Conservation (phyloP, 2,797 vertebrate species). For the Dipus sagitta region DNA sequence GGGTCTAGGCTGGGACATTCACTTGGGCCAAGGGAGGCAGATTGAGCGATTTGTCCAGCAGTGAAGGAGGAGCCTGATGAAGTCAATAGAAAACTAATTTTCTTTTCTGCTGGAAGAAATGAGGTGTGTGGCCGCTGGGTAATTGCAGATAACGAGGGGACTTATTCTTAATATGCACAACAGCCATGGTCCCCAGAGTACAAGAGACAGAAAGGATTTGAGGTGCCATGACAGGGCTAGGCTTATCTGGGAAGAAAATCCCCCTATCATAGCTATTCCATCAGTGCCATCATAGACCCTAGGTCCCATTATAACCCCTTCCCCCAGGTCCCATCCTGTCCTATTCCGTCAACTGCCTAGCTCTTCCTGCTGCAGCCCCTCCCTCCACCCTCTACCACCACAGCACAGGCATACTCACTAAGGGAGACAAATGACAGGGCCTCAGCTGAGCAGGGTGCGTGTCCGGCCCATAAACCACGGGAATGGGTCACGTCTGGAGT, state of each 20-base stretch:
- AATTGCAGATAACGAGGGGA: conserved; percentile 92
- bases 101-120: conserved; percentile 90
- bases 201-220: conserved; percentile 59
- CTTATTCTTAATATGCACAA: conserved; percentile 92
- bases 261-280: conserved; percentile 94
- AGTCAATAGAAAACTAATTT: conserved; percentile 93
- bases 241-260: conserved; percentile 96
- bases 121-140: conserved; percentile 90
- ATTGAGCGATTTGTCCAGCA: conserved; percentile 80
- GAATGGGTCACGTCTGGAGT: conserved; percentile 97
- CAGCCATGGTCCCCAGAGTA: conserved; percentile 70
- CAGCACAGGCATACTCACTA: conserved; percentile 70
- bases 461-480: conserved; percentile 94
- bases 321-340: neutral
- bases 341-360: conserved; percentile 37
- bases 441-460: conserved; percentile 73
- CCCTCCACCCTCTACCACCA: neutral
- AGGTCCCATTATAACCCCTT: conserved; percentile 83
- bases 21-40: conserved; percentile 80
- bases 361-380: conserved; percentile 13
- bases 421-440: conserved; percentile 82
- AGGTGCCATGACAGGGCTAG: conserved; percentile 58
- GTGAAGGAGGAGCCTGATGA: conserved; percentile 80
- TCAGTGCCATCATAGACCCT: conserved; percentile 88
- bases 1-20: conserved; percentile 55